Conservation (phyloP, 2,888 invertebrate genomes). For the Deroplatys truncata region DNA sequence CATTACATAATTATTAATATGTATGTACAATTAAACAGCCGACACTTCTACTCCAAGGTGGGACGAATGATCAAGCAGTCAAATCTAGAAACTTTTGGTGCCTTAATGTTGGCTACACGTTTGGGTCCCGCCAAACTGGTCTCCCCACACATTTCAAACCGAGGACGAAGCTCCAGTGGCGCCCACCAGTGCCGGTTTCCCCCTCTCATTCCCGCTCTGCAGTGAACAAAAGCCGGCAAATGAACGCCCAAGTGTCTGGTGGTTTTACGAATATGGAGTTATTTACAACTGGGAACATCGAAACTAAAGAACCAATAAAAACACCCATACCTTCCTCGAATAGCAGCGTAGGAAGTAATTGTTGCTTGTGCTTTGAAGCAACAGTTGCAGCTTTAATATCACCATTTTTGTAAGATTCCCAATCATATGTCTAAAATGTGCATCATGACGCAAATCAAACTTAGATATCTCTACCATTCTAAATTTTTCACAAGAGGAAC, state of each 20-base stretch:
- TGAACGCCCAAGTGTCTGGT: neutral
- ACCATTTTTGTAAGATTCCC: too few relatives aligned
- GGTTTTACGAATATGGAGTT: neutral
- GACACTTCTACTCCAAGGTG: too few relatives aligned
- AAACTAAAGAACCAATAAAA: neutral
- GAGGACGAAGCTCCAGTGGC: neutral
- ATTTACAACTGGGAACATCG: neutral
- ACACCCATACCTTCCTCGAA: neutral
- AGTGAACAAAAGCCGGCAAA: neutral
- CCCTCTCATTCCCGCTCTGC: neutral
- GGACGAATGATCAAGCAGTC: too few relatives aligned
- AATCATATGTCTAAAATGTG: too few relatives aligned
- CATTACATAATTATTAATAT: too few relatives aligned
- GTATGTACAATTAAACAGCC: too few relatives aligned
- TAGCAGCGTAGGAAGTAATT: too few relatives aligned
- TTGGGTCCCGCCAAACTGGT: conserved; percentile 39
- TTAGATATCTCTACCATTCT: too few relatives aligned
- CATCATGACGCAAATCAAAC: too few relatives aligned
- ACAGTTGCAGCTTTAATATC: too few relatives aligned
- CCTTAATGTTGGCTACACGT: neutral
- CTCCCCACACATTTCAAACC: conserved; percentile 55
- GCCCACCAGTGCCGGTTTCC: neutral
- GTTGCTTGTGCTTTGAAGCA: too few relatives aligned
- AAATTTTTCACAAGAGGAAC: too few relatives aligned
- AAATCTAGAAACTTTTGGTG: neutral